Conservation (phyloP, 2,797 vertebrate species). For the Sphenopsis melanotis region DNA sequence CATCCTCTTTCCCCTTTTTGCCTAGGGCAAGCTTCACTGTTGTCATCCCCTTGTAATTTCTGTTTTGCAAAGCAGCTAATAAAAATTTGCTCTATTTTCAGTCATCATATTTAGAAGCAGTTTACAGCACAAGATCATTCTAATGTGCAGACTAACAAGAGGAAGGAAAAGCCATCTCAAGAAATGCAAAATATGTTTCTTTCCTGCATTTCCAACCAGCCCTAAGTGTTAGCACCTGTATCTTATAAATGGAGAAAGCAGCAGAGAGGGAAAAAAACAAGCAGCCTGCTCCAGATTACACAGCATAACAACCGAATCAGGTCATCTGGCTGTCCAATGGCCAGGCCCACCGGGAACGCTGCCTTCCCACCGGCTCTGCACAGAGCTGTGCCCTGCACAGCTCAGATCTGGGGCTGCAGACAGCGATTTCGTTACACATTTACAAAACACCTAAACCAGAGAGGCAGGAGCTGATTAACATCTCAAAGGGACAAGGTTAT, state of each 20-base stretch:
- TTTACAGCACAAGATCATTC: neutral
- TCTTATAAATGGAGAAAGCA: neutral
- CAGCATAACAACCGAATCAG: slow-evolving; percentile 10
- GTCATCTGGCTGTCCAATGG: slow-evolving; percentile 5
- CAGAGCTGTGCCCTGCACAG: neutral
- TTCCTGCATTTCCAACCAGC: neutral
- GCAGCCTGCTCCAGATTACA: slow-evolving; percentile 3
- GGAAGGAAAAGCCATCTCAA: neutral
- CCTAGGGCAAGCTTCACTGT: slow-evolving; percentile 15
- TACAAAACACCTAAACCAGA: neutral
- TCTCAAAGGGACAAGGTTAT: neutral
- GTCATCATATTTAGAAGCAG: neutral
- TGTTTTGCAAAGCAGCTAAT: slow-evolving; percentile 32
- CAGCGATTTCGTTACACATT: neutral
- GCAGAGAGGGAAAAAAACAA: neutral
- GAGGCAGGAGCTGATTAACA: neutral
- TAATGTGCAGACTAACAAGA: neutral
- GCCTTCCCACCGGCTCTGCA: neutral
- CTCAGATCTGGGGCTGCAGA: neutral
- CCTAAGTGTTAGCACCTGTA: neutral
- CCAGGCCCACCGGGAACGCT: neutral
- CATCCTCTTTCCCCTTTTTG: slow-evolving; percentile 1
- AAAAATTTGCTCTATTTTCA: slow-evolving; percentile 20
- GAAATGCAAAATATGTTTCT: neutral
- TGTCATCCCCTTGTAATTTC: neutral